These are phyloP conservation scores for Zeus faber DNA, from an alignment of 2,113 vertebrate species.

Conservation along the genomic window DNA sequence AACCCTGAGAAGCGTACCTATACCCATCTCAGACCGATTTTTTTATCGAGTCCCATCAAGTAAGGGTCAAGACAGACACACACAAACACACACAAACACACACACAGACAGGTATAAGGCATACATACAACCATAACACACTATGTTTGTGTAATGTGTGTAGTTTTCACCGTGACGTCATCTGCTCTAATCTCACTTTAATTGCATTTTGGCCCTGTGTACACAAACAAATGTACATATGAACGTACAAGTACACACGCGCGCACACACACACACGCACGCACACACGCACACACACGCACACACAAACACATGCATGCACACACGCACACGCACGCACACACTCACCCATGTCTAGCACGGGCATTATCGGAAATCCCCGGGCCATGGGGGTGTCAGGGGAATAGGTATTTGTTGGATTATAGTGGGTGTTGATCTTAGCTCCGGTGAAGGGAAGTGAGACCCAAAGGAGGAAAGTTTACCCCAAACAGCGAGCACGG, in stretches of 20 bases:
- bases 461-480: too few relatives aligned
- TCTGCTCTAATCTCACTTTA: conserved; percentile 50
- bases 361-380: conserved; percentile 39
- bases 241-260: background rate
- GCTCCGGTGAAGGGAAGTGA: background rate
- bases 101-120: too few relatives aligned
- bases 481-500: too few relatives aligned
- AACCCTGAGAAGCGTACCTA: too few relatives aligned
- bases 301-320: conserved; percentile 6
- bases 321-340: conserved; percentile 19
- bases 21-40: too few relatives aligned
- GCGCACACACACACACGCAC: conserved; percentile 2
- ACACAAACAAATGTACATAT: conserved; percentile 23
- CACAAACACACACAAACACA: too few relatives aligned
- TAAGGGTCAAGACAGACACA: too few relatives aligned
- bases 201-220: conserved; percentile 40
- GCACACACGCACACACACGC: conserved; percentile 6
- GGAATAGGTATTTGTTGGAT: conserved; percentile 48
- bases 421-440: conserved; percentile 13
- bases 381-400: conserved; percentile 12
- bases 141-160: conserved; percentile 15
- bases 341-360: conserved; percentile 18
- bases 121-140: too few relatives aligned
- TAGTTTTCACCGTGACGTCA: conserved; percentile 34
- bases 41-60: too few relatives aligned